Evolutionary conservation across 2,888 invertebrate genomes (phyloP).

Genomic region (Dryocosmus kuriphilus): DNA sequence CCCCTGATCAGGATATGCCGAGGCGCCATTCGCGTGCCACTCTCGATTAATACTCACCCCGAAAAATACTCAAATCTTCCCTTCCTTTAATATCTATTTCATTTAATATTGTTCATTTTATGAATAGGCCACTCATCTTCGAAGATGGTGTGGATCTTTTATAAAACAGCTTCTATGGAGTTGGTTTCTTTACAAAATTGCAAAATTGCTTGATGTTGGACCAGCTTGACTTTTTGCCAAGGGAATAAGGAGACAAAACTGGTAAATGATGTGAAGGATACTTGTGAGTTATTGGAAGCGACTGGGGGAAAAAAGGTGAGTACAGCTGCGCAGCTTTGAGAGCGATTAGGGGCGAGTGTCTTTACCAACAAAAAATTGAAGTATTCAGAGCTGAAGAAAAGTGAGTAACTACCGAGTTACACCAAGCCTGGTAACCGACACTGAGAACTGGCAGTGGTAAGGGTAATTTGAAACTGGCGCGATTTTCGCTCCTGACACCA

Average conservation of each 20-base stretch:
- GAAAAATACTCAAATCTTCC: background rate
- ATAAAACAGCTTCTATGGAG: background rate
- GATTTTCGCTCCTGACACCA: slow-evolving; percentile 37
- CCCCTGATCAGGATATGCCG: slow-evolving; percentile 21
- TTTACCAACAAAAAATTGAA: background rate
- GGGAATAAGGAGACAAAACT: background rate
- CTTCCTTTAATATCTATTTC: background rate
- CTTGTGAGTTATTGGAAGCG: slow-evolving; percentile 32
- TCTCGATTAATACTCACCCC: background rate
- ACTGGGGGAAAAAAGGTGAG: slow-evolving; percentile 5
- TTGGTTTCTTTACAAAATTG: background rate
- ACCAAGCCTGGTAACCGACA: background rate
- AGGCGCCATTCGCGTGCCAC: slow-evolving; percentile 44
- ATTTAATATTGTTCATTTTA: background rate
- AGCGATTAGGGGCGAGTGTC: slow-evolving; percentile 29
- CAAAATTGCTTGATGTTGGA: slow-evolving; percentile 12
- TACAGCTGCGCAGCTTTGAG: slow-evolving; percentile 1
- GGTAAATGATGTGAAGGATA: slow-evolving; percentile 25
- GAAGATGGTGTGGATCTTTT: background rate
- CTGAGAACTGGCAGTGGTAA: slow-evolving; percentile 27
- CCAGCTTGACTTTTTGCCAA: background rate
- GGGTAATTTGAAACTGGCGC: slow-evolving; percentile 39
- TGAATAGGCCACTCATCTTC: background rate
- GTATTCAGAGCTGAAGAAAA: slow-evolving; percentile 39
- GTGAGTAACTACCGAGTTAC: slow-evolving; percentile 34